phyloP scores from a whole-genome alignment of 2,888 invertebrate species.

The Fragum whitleyi region DNA sequence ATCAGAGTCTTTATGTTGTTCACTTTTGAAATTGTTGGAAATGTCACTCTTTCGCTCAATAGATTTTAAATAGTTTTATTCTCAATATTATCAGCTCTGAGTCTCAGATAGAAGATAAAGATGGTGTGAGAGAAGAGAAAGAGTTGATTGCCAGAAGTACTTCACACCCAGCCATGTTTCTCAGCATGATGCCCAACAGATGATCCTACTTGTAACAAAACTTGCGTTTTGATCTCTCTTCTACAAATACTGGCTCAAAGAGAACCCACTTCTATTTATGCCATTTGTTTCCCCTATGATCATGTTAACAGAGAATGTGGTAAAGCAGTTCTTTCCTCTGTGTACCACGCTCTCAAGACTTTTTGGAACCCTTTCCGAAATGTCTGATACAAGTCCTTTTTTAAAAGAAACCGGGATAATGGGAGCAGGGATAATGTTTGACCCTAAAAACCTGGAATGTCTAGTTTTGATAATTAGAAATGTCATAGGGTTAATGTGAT shows the following conservation, averaged over 20 bases:
- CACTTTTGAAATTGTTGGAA: too few species aligned
- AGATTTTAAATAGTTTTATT: too few species aligned
- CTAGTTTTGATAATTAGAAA: too few species aligned
- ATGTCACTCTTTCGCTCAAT: too few species aligned
- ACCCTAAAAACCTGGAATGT: too few species aligned
- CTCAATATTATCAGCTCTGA: too few species aligned
- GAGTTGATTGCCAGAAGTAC: conserved; percentile 35
- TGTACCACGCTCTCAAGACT: not conserved
- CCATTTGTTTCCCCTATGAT: conserved; percentile 13
- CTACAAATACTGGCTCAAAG: conserved; percentile 8
- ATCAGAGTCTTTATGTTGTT: too few species aligned
- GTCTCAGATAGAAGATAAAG: too few species aligned
- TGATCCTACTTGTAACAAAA: conserved; percentile 45
- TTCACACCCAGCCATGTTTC: conserved; percentile 42
- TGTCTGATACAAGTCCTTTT: not conserved
- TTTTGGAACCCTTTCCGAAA: not conserved
- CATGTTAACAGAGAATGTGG: not conserved
- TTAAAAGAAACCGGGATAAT: too few species aligned
- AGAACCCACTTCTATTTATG: conserved; percentile 15
- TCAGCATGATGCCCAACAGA: conserved; percentile 47
- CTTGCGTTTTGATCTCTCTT: conserved; percentile 55
- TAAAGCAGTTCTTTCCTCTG: not conserved
- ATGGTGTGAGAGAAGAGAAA: not conserved
- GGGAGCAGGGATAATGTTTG: too few species aligned
- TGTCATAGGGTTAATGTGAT: too few species aligned